phyloP scores from a whole-genome alignment of 1,140 invertebrate genomes.

The Eurosta solidaginis region DNA sequence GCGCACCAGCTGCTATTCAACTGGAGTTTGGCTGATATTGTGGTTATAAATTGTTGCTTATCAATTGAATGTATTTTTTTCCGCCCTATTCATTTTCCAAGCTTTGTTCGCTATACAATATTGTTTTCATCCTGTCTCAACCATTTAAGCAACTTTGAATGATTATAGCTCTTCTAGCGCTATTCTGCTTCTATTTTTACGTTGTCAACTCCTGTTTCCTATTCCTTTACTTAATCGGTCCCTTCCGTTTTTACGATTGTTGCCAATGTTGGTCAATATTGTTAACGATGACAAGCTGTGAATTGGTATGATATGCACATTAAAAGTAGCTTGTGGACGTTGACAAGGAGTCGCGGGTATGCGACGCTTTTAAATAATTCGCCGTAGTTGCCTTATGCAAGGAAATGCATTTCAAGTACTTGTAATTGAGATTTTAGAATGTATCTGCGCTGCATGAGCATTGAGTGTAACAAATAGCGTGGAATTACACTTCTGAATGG shows the following conservation, averaged over 20 bases:
- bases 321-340: background rate
- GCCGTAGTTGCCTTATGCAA: background rate
- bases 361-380: background rate
- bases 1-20: background rate
- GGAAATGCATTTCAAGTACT: background rate
- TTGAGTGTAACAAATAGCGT: background rate
- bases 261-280: conserved; percentile 17
- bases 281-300: background rate
- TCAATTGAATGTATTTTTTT: conserved; percentile 15
- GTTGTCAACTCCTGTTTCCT: conserved; percentile 1
- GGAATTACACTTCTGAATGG: too few relatives aligned
- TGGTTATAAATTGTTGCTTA: conserved; percentile 15
- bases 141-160: background rate
- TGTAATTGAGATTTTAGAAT: background rate
- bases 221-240: conserved; percentile 16
- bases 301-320: background rate
- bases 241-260: conserved; percentile 16
- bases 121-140: too few relatives aligned
- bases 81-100: background rate
- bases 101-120: too few relatives aligned
- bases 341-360: background rate
- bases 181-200: background rate
- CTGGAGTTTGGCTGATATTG: conserved; percentile 15
- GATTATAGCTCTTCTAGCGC: background rate
- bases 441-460: background rate